phyloP scores from a whole-genome alignment of 2,113 vertebrate genomes.

The Centropus bengalensis region DNA sequence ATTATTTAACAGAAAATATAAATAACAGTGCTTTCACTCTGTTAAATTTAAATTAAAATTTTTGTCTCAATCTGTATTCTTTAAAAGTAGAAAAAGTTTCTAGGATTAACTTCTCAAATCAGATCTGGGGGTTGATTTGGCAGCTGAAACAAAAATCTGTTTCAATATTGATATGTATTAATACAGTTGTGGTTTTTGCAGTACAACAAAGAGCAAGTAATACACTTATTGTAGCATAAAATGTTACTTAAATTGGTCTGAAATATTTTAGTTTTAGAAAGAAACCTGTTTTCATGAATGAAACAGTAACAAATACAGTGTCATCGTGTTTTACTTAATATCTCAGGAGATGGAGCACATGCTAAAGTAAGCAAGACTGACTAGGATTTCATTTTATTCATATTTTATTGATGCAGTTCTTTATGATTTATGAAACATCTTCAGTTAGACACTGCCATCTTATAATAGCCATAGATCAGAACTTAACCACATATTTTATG shows the following conservation, averaged over 20 bases:
- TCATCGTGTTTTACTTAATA: background rate
- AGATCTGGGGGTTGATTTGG: background rate
- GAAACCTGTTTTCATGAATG: background rate
- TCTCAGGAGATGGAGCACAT: background rate
- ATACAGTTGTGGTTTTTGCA: background rate
- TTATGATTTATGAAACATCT: background rate
- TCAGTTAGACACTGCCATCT: background rate
- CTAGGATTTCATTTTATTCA: background rate
- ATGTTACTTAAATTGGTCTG: background rate
- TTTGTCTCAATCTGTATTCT: background rate
- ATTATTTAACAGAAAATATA: background rate
- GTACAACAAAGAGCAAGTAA: background rate
- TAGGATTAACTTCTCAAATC: background rate
- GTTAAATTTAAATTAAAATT: background rate
- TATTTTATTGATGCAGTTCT: background rate
- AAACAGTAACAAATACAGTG: background rate
- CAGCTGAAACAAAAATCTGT: background rate
- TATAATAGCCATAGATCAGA: background rate
- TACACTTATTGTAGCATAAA: background rate
- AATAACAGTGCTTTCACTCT: background rate
- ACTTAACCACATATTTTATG: background rate
- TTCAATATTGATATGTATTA: background rate
- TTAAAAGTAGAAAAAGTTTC: background rate
- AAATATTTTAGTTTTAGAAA: background rate
- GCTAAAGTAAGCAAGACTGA: background rate